Evolutionary conservation across 2,888 invertebrate species (phyloP).

Genomic region (Ochropleura plecta): DNA sequence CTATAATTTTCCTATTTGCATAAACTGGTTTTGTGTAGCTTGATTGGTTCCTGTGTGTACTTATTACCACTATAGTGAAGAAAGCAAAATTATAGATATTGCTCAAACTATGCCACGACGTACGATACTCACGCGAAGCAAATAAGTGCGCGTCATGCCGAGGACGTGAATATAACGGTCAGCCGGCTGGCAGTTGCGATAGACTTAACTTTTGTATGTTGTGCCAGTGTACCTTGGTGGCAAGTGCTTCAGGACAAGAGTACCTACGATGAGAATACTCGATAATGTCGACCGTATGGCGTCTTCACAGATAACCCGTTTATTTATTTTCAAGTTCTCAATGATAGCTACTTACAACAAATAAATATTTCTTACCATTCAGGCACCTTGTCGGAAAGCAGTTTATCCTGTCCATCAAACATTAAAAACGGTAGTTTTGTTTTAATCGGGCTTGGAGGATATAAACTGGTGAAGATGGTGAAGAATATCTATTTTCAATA

Average conservation of each 20-base stretch:
- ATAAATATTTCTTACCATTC: constrained; percentile 60
- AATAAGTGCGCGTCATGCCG: background rate
- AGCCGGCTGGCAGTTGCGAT: background rate
- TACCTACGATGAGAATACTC: background rate
- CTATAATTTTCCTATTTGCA: no score
- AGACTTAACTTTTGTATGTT: background rate
- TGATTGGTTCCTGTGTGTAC: no score
- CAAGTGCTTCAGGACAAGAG: background rate
- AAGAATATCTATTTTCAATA: background rate
- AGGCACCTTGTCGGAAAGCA: constrained; percentile 67
- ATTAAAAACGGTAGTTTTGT: constrained; percentile 61
- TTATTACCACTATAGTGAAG: no score
- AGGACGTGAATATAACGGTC: background rate
- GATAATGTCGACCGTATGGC: background rate
- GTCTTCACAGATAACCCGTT: background rate
- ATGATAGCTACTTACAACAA: constrained; percentile 6
- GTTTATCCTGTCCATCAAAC: constrained; percentile 56
- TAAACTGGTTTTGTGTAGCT: no score
- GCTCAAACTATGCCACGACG: no score
- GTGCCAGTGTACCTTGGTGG: background rate
- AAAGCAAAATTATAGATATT: no score
- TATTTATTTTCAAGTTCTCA: background rate
- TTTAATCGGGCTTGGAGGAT: constrained; percentile 48
- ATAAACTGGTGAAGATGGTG: constrained; percentile 20
- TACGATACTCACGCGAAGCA: background rate